Evolutionary conservation across 2,113 vertebrate species (phyloP).

Genomic region (Laticauda laticaudata): DNA sequence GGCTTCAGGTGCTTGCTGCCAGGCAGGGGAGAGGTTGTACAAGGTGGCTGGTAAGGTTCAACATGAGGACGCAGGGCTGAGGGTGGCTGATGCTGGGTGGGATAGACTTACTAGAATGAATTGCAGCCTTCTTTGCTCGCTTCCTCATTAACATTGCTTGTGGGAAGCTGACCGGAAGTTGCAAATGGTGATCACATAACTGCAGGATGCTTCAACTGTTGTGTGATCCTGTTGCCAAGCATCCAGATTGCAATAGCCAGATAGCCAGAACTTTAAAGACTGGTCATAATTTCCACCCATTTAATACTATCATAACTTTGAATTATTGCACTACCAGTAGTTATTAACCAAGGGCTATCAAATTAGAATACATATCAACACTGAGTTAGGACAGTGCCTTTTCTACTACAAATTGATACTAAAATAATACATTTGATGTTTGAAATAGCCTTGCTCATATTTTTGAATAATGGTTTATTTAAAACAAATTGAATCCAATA

Average conservation of each 20-base stretch:
- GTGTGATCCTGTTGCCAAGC: background rate
- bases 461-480: background rate
- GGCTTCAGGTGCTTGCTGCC: background rate
- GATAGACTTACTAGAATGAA: background rate
- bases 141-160: background rate
- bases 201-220: background rate
- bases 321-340: background rate
- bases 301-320: background rate
- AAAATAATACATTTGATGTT: background rate
- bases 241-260: background rate
- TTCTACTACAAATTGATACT: background rate
- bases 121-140: background rate
- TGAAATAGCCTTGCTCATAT: background rate
- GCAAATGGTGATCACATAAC: background rate
- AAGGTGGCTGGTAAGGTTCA: background rate
- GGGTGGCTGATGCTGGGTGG: background rate
- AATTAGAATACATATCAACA: background rate
- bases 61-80: background rate
- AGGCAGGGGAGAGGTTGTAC: background rate
- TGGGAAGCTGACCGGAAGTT: background rate
- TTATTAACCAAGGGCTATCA: background rate
- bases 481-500: conserved; percentile 4
- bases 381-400: background rate
- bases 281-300: background rate
- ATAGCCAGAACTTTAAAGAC: background rate